Base-by-base conservation (phyloP, 2,797 vertebrate species). In the Orestias chungarensis region DNA sequence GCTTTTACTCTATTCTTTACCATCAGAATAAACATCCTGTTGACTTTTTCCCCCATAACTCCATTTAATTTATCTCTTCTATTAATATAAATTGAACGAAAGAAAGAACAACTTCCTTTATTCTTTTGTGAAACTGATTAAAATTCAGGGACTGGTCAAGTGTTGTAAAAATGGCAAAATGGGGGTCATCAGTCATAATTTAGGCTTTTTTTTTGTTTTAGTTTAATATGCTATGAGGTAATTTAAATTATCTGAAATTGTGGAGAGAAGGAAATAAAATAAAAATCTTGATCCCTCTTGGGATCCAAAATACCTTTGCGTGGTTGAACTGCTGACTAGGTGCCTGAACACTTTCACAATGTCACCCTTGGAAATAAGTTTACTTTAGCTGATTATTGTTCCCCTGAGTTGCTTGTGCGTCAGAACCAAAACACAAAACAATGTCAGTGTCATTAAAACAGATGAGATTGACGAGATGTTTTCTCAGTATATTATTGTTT, bases 41-140 rank as follows among this genome's bases (percentile, higher is more conserved):
- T n/a, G n/a, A n/a, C n/a, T n/a, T n/a, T n/a, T n/a, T n/a, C n/a
- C n/a, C n/a, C n/a, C n/a, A n/a, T n/a, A n/a, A n/a, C n/a, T n/a
- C n/a, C n/a, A n/a, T n/a, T n/a, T n/a, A n/a, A n/a, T n/a, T n/a
- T n/a, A n/a, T n/a, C n/a, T n/a, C n/a, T n/a, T n/a, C n/a, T n/a
- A n/a, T n/a, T n/a, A n/a, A n/a, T n/a, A n/a, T n/a, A n/a, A n/a
- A n/a, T n/a, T n/a, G n/a, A n/a, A n/a, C n/a, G n/a, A n/a, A n/a
- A n/a, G n/a, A n/a, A n/a, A n/a, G n/a, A n/a, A n/a, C n/a, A n/a
- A 1, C 14, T 27, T 14, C 1, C 6, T 1, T 7, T 29, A 6
- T 29, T 12, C 29, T 55, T 31, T 57, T 7, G 6, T 18, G 29
- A 20, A 33, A 17, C 27, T 31, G 29, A 9, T 31, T 52, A 52